Evolutionary conservation across 2,797 vertebrate species (phyloP), one percentile per base, ranked within the genome.

Genomic region (Melanotaenia trifasciata): DNA sequence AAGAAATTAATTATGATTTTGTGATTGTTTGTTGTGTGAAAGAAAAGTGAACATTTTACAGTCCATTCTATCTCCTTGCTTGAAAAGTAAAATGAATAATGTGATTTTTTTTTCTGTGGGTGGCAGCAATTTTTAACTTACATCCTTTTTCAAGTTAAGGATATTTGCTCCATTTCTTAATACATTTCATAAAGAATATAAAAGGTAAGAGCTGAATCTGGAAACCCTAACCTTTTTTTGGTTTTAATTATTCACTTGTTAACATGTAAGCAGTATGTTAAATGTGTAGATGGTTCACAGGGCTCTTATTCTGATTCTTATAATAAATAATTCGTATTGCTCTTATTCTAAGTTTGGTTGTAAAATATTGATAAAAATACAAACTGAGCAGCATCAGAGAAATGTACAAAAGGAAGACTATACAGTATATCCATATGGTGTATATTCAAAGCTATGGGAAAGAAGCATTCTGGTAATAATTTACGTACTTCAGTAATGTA

Each of bases 401-500:
- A 18, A 45, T 7, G 6, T 45, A 45, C 13, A 4, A 40, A 40
- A 40, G 14, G 12, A 45, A 45, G 43, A 18, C 16, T 7, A 16
- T 33, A 43, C 40, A 43, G 3, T 38, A 36, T 3, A 4, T 38
- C 12, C 36, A 7, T 18, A 45, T 45, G 5, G 16, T 7, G 18
- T 20, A 20, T 45, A 18, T 43, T 16, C 14, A 43, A 43, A 4
- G 40, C 40, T 45, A 45, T 45, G 18, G 18, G 18, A 18, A 45
- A 45, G 16, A 18, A 20, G 16, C 5, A 20, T 45, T 45, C 1
- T 45, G 18, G 1, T 45, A 20, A 45, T 45, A 45, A 45, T 66
- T 64, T 13, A 28, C 24, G 58, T n/a, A n/a, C 3, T 61, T 67
- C 5, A 63, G 0, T 24, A 67, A n/a, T 67, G 14, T 61, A 33